A percentile compares a stretch with the other conserved stretches of the same genome.
These are phyloP conservation scores for Eunapius fragilis DNA, from an alignment of 37 sponge, comb jelly and placozoan species.

Conservation along the genomic window DNA sequence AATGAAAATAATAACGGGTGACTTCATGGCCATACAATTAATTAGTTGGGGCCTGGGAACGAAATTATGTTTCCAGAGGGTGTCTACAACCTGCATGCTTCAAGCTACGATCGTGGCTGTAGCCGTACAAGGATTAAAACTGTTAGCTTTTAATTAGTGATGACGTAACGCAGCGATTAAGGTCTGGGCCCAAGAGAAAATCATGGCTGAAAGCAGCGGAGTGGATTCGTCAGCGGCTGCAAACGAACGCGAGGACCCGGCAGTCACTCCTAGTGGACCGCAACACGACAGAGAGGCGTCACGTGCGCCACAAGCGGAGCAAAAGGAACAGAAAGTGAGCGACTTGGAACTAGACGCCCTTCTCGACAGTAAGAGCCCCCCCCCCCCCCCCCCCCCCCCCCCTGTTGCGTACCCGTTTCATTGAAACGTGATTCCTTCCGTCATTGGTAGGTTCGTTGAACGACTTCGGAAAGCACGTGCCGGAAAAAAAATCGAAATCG, in stretches of 20 bases:
- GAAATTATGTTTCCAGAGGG: too few relatives aligned
- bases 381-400: background rate
- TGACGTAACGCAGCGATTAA: background rate
- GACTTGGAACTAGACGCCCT: constrained; percentile 77
- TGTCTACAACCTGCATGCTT: too few relatives aligned
- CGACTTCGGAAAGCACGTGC: constrained; percentile 77
- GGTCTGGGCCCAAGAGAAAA: background rate
- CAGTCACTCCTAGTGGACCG: background rate
- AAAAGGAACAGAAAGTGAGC: background rate
- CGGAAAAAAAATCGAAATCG: background rate
- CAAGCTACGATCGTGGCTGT: too few relatives aligned
- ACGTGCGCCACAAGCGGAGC: background rate
- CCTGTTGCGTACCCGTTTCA: background rate
- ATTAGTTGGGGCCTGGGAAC: too few relatives aligned
- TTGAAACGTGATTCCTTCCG: background rate
- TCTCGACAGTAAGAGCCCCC: constrained; percentile 42
- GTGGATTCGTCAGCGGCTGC: background rate
- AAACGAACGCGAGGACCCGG: background rate
- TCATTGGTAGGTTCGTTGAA: constrained; percentile 52
- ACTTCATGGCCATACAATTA: too few relatives aligned
- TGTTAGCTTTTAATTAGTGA: too few relatives aligned
- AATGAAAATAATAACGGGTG: too few relatives aligned
- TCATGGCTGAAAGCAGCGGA: background rate
- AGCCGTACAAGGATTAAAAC: too few relatives aligned
- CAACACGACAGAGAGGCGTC: background rate